Conservation (phyloP, 2,888 invertebrate species). For the Cataglyphis cursor region DNA sequence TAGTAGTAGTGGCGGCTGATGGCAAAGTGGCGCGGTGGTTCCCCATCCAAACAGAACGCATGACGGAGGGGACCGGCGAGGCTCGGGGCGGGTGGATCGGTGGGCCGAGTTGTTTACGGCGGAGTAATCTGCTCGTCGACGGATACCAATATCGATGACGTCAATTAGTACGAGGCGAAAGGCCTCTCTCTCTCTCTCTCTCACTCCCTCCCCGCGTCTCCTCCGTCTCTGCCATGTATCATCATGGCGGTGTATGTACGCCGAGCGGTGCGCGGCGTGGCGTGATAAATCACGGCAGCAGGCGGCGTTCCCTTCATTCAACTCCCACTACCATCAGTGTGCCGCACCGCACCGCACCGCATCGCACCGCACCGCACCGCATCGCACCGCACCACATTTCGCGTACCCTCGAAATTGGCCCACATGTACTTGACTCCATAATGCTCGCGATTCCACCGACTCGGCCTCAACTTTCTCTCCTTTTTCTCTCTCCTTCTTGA, state of each 20-base stretch:
- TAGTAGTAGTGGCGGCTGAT: conserved; percentile 59
- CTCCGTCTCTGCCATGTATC: conserved; percentile 81
- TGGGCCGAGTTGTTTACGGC: conserved; percentile 85
- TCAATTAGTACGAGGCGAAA: conserved; percentile 85
- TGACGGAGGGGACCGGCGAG: conserved; percentile 56
- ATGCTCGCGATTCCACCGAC: conserved; percentile 72
- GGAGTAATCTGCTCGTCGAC: conserved; percentile 86
- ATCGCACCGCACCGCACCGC: conserved; percentile 38
- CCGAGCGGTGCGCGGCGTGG: conserved; percentile 76
- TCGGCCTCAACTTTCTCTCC: conserved; percentile 18
- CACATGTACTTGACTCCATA: conserved; percentile 83
- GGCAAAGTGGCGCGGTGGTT: conserved; percentile 71
- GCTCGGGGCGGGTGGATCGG: conserved; percentile 43
- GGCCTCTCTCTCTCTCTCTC: conserved; percentile 68
- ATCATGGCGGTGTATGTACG: conserved; percentile 83
- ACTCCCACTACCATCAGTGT: conserved; percentile 74
- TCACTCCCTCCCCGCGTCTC: conserved; percentile 64
- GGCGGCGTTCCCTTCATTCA: conserved; percentile 84
- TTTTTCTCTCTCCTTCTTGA: conserved; percentile 41
- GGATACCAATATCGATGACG: conserved; percentile 87
- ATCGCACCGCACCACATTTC: conserved; percentile 58
- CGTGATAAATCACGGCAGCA: conserved; percentile 86
- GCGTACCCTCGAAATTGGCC: conserved; percentile 78
- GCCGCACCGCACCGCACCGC: conserved; percentile 46
- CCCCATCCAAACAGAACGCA: conserved; percentile 63